These are phyloP conservation scores for Cheilosia vernalis DNA, from an alignment of 2,888 invertebrate species.

Conservation along the genomic window DNA sequence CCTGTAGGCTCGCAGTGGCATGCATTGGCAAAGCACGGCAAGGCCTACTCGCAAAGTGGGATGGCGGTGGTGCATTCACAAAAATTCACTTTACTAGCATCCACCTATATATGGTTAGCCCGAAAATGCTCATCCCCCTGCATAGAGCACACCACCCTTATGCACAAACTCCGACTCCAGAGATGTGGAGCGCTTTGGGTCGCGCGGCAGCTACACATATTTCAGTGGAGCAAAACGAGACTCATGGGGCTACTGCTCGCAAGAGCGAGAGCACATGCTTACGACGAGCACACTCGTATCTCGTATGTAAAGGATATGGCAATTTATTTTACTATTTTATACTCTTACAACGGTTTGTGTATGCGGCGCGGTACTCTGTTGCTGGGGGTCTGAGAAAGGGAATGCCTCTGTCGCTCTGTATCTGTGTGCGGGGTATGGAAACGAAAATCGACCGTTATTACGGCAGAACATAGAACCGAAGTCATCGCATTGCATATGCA, in stretches of 20 bases:
- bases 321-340: slow-evolving; percentile 75
- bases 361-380: slow-evolving; percentile 15
- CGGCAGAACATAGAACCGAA: slow-evolving; percentile 18
- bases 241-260: slow-evolving; percentile 61
- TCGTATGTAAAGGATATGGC: slow-evolving; percentile 59
- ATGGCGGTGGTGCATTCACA: slow-evolving; percentile 58
- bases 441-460: slow-evolving; percentile 18
- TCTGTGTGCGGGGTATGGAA: slow-evolving; percentile 7
- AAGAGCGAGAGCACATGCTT: slow-evolving; percentile 56
- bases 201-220: slow-evolving; percentile 24
- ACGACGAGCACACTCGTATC: background rate
- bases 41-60: slow-evolving; percentile 12
- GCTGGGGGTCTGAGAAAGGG: slow-evolving; percentile 6
- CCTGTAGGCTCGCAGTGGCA: background rate
- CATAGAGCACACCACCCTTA: slow-evolving; percentile 25
- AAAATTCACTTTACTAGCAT: slow-evolving; percentile 56
- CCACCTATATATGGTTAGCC: slow-evolving; percentile 7
- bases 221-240: slow-evolving; percentile 62
- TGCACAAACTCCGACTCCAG: background rate
- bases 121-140: slow-evolving; percentile 33
- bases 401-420: slow-evolving; percentile 36
- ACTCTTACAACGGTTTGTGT: slow-evolving; percentile 50
- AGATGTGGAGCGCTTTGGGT: background rate
- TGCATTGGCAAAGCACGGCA: slow-evolving; percentile 25
- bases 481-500: slow-evolving; percentile 42